Evolutionary conservation across 2,888 invertebrate species (phyloP), one percentile per base, ranked within the genome.

Genomic region (Toxonevra muliebris): DNA sequence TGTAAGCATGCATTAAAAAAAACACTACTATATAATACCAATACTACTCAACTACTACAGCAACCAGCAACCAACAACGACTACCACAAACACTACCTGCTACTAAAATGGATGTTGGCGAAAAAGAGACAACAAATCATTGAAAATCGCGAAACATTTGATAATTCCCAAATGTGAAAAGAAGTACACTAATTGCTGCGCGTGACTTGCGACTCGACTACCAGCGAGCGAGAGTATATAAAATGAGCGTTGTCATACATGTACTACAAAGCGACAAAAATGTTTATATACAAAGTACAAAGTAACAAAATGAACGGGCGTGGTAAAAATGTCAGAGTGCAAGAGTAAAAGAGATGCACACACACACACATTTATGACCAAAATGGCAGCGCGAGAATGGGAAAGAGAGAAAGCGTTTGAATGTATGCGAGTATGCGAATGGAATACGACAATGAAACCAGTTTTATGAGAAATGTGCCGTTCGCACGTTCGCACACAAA

Each of bases 151-250:
- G n/a, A 45, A 50, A 50, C 50, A 30, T 30, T 30, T 30, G 30
- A 30, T 30, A 30, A 30, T 30, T 77, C 79, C 80, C 80, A 78
- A 83, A 79, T 77, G 82, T 76, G 74, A 74, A 81, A 80, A 81
- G 76, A 79, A 79, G 76, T 74, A 76, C 74, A 80, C 81, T 84
- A 84, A 83, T 84, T 83, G 77, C 74, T 76, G 81, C 79, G 82
- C 84, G 83, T 83, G 84, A 81, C 77, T 66, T 64, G 63, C 55
- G 41, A 48, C 53, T 17, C 55, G 41, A 48, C 53, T 17, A 50
- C 12, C 50, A 52, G 42, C 41, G 17, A 71, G 60, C 70, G 59
- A 50, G 50, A 54, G 40, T 66, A 65, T 40, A 59, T 66, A 45
- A 63, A 55, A 50, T 19, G 11, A 59, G 69, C 57, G 66, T 48